Percentiles rank a stretch among this genome's conserved stretches.
Conservation (phyloP, 2,888 invertebrate genomes). For the Pegoplata infirma region DNA sequence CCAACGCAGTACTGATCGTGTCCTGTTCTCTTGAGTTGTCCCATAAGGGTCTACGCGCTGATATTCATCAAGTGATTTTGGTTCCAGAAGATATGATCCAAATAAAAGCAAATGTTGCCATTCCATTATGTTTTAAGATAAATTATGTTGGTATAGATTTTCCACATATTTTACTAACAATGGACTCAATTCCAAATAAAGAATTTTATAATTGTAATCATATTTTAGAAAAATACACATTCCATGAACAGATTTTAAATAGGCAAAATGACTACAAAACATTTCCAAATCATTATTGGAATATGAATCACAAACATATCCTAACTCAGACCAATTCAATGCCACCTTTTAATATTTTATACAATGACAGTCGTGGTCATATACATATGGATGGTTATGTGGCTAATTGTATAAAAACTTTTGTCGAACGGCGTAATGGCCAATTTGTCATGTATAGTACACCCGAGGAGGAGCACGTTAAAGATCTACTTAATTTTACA, state of each 20-base stretch:
- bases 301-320: too few species aligned
- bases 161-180: not conserved
- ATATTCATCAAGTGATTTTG: not conserved
- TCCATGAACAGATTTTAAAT: too few species aligned
- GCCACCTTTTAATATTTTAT: conserved; percentile 65
- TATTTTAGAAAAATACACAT: too few species aligned
- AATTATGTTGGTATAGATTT: not conserved
- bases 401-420: conserved; percentile 57
- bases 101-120: not conserved
- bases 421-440: conserved; percentile 57
- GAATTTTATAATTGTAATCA: not conserved
- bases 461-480: too few species aligned
- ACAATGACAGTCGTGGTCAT: conserved; percentile 35
- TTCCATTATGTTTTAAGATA: not conserved
- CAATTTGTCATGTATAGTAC: too few species aligned
- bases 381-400: conserved; percentile 65
- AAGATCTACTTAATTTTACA: too few species aligned
- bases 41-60: not conserved
- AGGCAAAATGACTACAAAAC: too few species aligned
- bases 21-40: not conserved
- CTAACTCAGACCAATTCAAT: conserved; percentile 67
- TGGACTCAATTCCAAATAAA: not conserved
- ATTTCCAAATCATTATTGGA: too few species aligned
- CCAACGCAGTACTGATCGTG: not conserved
- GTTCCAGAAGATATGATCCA: not conserved